Evolutionary conservation across 2,113 vertebrate species (phyloP), one percentile per base, ranked within the genome.

Genomic region (Bubo scandiacus): DNA sequence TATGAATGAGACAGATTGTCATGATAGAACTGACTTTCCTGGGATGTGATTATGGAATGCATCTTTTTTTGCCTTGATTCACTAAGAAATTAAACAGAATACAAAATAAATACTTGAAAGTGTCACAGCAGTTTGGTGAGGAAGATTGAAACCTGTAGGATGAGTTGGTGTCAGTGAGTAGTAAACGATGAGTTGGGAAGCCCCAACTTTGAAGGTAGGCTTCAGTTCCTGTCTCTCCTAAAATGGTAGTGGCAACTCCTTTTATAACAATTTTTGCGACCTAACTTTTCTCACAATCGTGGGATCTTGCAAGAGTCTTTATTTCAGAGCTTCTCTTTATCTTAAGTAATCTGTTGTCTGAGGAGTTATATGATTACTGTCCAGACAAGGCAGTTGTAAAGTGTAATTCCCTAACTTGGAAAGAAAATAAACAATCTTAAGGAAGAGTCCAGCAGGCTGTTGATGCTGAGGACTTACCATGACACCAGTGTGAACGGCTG

Each of bases 291-390:
- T 88, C 21, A 40, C 8, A 52, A 4, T 52, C 4, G 3, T 29
- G 36, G 30, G 36, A 40, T 52, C 58, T 91, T 43, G 65, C 38
- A 81, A 36, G 81, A 30, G 4, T 45, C 52, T 74, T 42, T 40
- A 7, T 32, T 87, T 62, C 43, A 52, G 67, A 86, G 34, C 13
- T 63, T 59, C 38, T 70, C 47, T 86, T 88, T 70, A 52, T 81
- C 43, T 51, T 54, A 47, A 75, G 32, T 81, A n/a, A 13, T 26
- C 29, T 67, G 6, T 42, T 81, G 20, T 49, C n/a, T 81, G 59
- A 25, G 59, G 36, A 86, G 27, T 17, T 10, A 0, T 15, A 17
- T 0, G 0, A 9, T 52, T 47, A 14, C 38, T 73, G 36, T 43
- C 34, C 75, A 79, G 43, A 29, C 13, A 42, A 57, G 47, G 61